Evolutionary conservation across 2,888 invertebrate genomes (phyloP), one percentile per base, ranked within the genome.

Genomic region (Ophioninae sp.): DNA sequence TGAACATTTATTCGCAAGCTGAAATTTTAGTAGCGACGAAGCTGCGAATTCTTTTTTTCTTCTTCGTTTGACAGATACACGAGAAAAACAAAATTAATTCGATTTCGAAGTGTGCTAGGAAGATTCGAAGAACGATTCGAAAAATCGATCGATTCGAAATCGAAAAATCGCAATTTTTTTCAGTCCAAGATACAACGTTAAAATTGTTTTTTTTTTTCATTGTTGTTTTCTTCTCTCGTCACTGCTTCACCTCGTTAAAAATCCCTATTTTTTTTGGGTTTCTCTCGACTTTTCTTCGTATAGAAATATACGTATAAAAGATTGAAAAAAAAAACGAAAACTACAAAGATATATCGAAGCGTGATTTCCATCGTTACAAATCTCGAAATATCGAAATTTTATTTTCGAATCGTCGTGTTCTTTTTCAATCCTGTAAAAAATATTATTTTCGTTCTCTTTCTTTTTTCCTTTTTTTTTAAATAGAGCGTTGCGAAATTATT

Each of bases 281-380:
- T 86, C 88, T 87, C 87, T 85, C 86, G 71, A 85, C 84, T 87
- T 90, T 88, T 91, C 89, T 90, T 91, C 90, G 88, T 91, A 90
- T 91, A 91, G 89, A 91, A 90, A 75, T 91, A 90, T n/a, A n/a
- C 90, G 90, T 89, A 87, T 87, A 51, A 73, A 69, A 68, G 51
- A 69, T 44, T 61, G 65, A 67, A 61, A 17, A 20, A 44, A n/a
- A 41, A 77, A 59, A 77, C n/a, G n/a, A n/a, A n/a, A n/a, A n/a
- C n/a, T n/a, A n/a, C n/a, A 22, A 69, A 17, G 41, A 41, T 1
- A 41, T 41, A 8, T 41, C 41, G 22, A 17, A 73, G 64, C 65
- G 67, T 65, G 61, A 30, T 30, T 79, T 67, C 41, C 10, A 13
- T 72, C 63, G 44, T 44, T 44, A 44, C 13, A 56, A 69, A 64